Conservation (phyloP, 2,888 invertebrate species). For the Congeria kusceri region DNA sequence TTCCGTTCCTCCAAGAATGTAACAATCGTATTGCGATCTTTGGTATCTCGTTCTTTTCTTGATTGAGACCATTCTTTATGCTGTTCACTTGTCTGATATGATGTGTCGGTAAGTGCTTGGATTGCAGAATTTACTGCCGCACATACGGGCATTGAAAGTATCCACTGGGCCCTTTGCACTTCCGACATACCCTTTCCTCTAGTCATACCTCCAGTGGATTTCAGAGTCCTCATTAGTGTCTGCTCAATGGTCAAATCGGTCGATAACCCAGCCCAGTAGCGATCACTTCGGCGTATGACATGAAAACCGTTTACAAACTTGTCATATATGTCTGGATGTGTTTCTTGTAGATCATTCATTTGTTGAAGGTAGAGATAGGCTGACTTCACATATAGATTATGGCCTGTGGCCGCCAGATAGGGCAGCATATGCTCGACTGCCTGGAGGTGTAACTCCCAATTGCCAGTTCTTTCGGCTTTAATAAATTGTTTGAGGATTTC, state of each 20-base stretch:
- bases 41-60: constrained; percentile 8
- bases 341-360: constrained; percentile 39
- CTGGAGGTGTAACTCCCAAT: constrained; percentile 34
- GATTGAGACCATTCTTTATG: constrained; percentile 36
- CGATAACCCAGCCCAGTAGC: constrained; percentile 71
- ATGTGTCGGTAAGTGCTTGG: constrained; percentile 33
- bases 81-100: constrained; percentile 46
- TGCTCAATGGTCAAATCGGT: constrained; percentile 73
- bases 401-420: constrained; percentile 60
- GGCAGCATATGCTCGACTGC: constrained; percentile 22
- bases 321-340: constrained; percentile 24
- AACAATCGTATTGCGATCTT: constrained; percentile 18
- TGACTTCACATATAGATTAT: constrained; percentile 58
- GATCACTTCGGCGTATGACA: constrained; percentile 44
- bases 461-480: constrained; percentile 58
- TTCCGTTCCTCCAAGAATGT: constrained; percentile 31
- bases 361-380: constrained; percentile 47
- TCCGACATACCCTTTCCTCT: constrained; percentile 65
- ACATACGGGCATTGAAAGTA: constrained; percentile 61
- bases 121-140: constrained; percentile 51
- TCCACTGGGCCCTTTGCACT: constrained; percentile 60
- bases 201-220: constrained; percentile 67
- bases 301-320: constrained; percentile 29
- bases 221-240: constrained; percentile 67
- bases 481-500: constrained; percentile 58